A percentile compares a stretch with the other conserved stretches of the same genome.
Evolutionary conservation across 2,888 invertebrate species (phyloP).

Genomic region (Drosophila prolongata): DNA sequence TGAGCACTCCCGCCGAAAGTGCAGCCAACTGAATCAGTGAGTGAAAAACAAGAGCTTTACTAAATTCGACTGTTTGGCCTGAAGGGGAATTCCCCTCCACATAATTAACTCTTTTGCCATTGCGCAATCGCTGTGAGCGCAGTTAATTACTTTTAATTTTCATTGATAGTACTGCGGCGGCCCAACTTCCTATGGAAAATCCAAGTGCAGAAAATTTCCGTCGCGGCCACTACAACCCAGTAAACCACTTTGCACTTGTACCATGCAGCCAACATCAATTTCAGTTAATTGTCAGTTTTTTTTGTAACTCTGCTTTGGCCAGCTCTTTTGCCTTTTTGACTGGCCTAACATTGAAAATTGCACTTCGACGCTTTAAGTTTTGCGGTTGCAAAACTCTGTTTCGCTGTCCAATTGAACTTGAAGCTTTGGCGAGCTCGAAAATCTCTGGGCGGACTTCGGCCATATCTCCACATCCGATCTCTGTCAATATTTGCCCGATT

Average conservation of each 20-base stretch:
- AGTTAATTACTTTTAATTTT: conserved; percentile 71
- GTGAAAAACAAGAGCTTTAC: conserved; percentile 28
- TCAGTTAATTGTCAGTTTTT: conserved; percentile 42
- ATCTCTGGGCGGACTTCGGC: not conserved
- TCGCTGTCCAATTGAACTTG: conserved; percentile 57
- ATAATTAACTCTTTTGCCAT: conserved; percentile 54
- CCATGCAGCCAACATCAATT: conserved; percentile 24
- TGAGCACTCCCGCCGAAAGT: conserved; percentile 26
- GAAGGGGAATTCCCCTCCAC: conserved; percentile 20
- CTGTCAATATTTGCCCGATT: conserved; percentile 22
- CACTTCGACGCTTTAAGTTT: conserved; percentile 43
- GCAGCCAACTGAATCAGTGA: conserved; percentile 60
- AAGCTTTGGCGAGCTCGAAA: conserved; percentile 41
- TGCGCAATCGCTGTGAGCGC: conserved; percentile 49
- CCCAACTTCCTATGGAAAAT: conserved; percentile 66
- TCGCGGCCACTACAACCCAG: conserved; percentile 45
- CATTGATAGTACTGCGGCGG: conserved; percentile 50
- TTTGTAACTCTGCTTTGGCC: too few relatives aligned
- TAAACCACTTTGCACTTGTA: conserved; percentile 55
- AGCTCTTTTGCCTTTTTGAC: conserved; percentile 15
- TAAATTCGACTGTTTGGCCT: conserved; percentile 49
- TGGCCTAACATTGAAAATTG: conserved; percentile 68
- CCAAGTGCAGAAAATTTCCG: conserved; percentile 49
- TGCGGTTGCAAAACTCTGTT: conserved; percentile 53
- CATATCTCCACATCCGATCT: conserved; percentile 6